Conservation (phyloP, 2,888 invertebrate species). For the Eupithecia vulgata region DNA sequence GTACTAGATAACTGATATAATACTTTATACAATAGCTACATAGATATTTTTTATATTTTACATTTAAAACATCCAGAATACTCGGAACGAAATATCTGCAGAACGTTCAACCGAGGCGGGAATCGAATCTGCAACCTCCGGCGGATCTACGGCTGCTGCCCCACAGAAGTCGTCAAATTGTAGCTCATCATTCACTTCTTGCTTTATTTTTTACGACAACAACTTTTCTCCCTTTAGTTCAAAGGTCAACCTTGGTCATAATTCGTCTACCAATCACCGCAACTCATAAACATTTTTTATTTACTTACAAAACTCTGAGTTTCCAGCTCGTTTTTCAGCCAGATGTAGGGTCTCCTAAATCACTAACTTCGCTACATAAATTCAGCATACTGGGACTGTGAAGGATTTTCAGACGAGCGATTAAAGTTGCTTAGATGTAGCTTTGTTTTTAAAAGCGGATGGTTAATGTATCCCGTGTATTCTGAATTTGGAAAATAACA, state of each 20-base stretch:
- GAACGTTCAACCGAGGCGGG: too few relatives aligned
- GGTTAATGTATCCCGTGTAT: background rate
- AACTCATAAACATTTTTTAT: conserved; percentile 2
- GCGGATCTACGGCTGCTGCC: too few relatives aligned
- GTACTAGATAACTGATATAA: too few relatives aligned
- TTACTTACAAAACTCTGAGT: conserved; percentile 27
- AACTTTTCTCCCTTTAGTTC: background rate
- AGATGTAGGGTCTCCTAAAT: conserved; percentile 35
- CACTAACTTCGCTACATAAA: conserved; percentile 41
- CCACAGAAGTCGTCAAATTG: too few relatives aligned
- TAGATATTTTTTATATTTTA: too few relatives aligned
- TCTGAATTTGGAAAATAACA: background rate
- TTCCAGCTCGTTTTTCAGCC: conserved; percentile 32
- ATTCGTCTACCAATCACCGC: background rate
- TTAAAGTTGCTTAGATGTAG: background rate
- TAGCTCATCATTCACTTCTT: background rate
- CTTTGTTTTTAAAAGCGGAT: background rate
- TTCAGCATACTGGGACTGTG: conserved; percentile 24
- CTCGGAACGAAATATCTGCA: too few relatives aligned
- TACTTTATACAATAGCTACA: too few relatives aligned
- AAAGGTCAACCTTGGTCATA: background rate
- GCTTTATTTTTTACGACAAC: background rate
- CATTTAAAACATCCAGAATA: too few relatives aligned
- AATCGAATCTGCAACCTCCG: too few relatives aligned
- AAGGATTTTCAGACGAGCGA: background rate